Percentiles rank a stretch among this genome's conserved stretches.
Conservation (phyloP, 2,797 vertebrate species). For the Epinephelus malabaricus region DNA sequence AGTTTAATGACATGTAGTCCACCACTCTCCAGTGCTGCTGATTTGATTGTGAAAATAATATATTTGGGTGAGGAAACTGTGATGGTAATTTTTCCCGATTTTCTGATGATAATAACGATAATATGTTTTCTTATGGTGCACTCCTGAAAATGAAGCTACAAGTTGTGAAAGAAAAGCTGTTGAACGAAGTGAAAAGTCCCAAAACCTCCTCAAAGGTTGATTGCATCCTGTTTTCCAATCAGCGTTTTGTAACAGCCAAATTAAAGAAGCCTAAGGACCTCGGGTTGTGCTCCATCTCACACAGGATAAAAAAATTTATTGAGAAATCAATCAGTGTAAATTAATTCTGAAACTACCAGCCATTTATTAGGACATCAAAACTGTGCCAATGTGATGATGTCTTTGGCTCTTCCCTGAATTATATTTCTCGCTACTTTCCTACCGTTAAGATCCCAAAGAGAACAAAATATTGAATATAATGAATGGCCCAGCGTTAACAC, state of each 20-base stretch:
- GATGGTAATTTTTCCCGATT: neutral
- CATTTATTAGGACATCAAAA: conserved; percentile 49
- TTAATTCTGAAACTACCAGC: conserved; percentile 47
- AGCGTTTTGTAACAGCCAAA: conserved; percentile 39
- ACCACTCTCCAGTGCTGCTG: neutral
- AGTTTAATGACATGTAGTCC: too few species aligned
- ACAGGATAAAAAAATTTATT: conserved; percentile 27
- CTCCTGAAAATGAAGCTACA: neutral
- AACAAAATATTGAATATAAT: conserved; percentile 16
- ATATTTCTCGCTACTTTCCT: conserved; percentile 14
- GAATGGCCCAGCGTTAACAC: neutral
- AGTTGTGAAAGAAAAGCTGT: conserved; percentile 12
- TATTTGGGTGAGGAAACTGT: neutral
- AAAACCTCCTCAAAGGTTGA: conserved; percentile 19
- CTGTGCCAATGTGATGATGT: conserved; percentile 16
- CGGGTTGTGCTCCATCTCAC: conserved; percentile 34
- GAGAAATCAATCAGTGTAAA: conserved; percentile 63
- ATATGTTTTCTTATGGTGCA: neutral
- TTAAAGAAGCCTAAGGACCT: conserved; percentile 41
- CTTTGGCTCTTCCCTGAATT: conserved; percentile 10
- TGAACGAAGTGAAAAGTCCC: conserved; percentile 7
- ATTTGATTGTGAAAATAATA: neutral
- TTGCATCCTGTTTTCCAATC: conserved; percentile 49
- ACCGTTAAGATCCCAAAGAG: conserved; percentile 14
- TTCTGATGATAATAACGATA: neutral